phyloP scores from a whole-genome alignment of 2,797 vertebrate genomes.

The Pseudopleuronectes americanus region DNA sequence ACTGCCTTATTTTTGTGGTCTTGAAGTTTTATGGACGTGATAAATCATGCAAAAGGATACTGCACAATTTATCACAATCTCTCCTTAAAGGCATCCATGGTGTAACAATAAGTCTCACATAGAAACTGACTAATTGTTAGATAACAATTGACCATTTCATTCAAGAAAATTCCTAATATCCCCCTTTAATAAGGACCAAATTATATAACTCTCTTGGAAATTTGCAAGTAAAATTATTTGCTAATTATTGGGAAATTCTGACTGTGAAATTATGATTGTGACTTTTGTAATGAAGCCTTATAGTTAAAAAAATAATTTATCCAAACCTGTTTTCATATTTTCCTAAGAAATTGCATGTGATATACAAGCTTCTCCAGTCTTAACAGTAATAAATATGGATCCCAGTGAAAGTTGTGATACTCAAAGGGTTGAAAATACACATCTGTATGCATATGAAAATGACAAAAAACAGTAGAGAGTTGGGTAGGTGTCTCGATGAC shows the following conservation, averaged over 20 bases:
- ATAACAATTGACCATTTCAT: not conserved
- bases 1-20: not conserved
- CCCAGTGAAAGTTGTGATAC: not conserved
- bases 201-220: not conserved
- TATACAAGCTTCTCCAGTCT: not conserved
- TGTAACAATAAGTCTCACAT: not conserved
- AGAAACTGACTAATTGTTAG: not conserved
- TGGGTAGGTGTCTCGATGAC: not conserved
- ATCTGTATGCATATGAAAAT: not conserved
- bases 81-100: not conserved
- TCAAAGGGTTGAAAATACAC: not conserved
- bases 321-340: no score
- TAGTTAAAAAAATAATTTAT: no score
- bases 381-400: constrained; percentile 2
- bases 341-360: no score
- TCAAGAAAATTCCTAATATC: not conserved
- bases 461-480: not conserved
- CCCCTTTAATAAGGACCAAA: not conserved
- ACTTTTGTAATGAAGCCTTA: no score
- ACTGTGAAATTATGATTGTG: no score
- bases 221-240: no score
- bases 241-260: no score
- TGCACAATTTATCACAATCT: not conserved
- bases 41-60: not conserved
- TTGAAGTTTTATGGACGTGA: not conserved